phyloP scores from a whole-genome alignment of 2,113 vertebrate species.

The Vicugna pacos region DNA sequence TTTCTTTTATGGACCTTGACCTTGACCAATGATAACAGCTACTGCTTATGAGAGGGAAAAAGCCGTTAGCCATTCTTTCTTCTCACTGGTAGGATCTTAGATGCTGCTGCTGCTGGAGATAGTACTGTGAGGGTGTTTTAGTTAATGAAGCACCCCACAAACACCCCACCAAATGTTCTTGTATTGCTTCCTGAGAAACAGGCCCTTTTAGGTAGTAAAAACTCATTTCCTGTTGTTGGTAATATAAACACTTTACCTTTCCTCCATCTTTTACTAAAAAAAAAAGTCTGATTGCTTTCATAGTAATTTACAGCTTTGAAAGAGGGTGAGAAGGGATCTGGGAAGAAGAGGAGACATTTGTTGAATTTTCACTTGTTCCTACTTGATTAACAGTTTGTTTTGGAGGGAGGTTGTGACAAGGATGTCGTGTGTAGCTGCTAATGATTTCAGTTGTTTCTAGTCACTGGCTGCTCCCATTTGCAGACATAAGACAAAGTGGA shows the following conservation, averaged over 20 bases:
- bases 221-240: background rate
- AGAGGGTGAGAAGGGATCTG: background rate
- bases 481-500: background rate
- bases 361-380: background rate
- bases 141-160: background rate
- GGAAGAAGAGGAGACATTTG: background rate
- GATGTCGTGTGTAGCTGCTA: background rate
- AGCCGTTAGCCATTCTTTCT: background rate
- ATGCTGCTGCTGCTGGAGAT: background rate
- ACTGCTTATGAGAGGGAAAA: background rate
- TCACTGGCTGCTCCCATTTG: background rate
- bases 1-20: background rate
- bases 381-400: background rate
- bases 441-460: background rate
- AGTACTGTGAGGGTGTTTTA: background rate
- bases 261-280: background rate
- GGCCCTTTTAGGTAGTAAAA: background rate
- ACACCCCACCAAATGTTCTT: background rate
- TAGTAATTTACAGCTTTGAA: background rate
- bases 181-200: background rate
- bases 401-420: background rate
- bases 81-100: background rate
- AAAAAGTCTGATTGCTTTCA: background rate
- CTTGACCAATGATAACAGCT: background rate
- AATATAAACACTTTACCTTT: background rate